Percentiles rank a stretch among this genome's conserved stretches.
These are phyloP conservation scores for Urechis unicinctus DNA, from an alignment of 2,888 invertebrate genomes.

Conservation along the genomic window DNA sequence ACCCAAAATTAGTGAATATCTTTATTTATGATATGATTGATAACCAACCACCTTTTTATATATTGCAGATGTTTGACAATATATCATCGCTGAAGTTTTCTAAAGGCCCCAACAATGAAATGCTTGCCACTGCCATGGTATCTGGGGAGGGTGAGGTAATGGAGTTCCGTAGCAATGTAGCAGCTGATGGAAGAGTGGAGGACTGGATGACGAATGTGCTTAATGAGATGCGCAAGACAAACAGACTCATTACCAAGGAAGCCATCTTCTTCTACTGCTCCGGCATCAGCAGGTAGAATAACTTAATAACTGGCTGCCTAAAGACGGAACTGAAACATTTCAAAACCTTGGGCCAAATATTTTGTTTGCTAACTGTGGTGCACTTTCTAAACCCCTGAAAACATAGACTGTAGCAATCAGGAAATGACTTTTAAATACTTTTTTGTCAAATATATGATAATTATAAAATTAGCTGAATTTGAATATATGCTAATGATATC, in stretches of 20 bases:
- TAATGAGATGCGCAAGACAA: conserved; percentile 75
- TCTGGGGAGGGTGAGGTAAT: conserved; percentile 81
- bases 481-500: too few relatives aligned
- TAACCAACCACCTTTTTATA: background rate
- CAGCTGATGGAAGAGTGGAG: conserved; percentile 76
- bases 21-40: too few relatives aligned
- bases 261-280: conserved; percentile 81
- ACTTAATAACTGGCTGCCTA: too few relatives aligned
- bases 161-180: conserved; percentile 68
- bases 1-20: too few relatives aligned
- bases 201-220: conserved; percentile 87
- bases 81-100: conserved; percentile 68
- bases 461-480: too few relatives aligned
- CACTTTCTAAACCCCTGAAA: too few relatives aligned
- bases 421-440: too few relatives aligned
- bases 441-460: too few relatives aligned
- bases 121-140: conserved; percentile 73
- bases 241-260: conserved; percentile 77
- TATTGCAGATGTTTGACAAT: conserved; percentile 79
- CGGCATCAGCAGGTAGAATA: conserved; percentile 57
- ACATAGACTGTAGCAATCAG: too few relatives aligned
- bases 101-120: conserved; percentile 62
- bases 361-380: too few relatives aligned
- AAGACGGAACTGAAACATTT: too few relatives aligned
- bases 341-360: too few relatives aligned